phyloP scores from a whole-genome alignment of 2,113 vertebrate genomes.

The Hepsetus odoe region DNA sequence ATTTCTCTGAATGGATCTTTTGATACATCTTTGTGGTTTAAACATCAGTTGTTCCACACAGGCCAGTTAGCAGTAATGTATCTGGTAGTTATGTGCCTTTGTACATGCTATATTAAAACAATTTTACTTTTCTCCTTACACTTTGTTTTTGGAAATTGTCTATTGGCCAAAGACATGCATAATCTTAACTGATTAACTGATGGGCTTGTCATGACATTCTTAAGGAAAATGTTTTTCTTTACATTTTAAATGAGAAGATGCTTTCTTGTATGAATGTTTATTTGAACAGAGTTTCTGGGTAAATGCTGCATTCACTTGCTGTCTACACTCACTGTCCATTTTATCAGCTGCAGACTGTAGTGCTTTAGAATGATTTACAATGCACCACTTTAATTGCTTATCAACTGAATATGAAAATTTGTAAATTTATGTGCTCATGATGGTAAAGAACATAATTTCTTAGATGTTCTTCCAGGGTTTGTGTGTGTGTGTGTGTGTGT shows the following conservation, averaged over 20 bases:
- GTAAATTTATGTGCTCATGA: no score
- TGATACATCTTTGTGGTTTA: background rate
- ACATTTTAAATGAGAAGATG: background rate
- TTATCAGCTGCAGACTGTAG: no score
- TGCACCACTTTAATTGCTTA: no score
- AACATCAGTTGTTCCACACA: background rate
- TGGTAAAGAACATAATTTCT: no score
- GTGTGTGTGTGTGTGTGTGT: no score
- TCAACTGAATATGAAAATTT: no score
- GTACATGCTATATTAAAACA: background rate
- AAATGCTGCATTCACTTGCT: background rate
- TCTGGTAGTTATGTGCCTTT: background rate
- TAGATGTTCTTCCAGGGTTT: no score
- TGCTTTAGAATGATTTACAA: no score
- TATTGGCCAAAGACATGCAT: background rate
- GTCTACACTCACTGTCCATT: no score
- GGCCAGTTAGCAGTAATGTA: background rate
- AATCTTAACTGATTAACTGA: background rate
- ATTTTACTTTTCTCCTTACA: background rate
- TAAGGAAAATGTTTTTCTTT: background rate
- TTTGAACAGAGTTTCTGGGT: background rate
- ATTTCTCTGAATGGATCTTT: background rate
- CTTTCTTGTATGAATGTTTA: background rate
- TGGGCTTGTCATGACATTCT: background rate
- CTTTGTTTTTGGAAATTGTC: background rate